Base-by-base conservation (phyloP, 2,797 vertebrate species). In the Peromyscus eremicus region DNA sequence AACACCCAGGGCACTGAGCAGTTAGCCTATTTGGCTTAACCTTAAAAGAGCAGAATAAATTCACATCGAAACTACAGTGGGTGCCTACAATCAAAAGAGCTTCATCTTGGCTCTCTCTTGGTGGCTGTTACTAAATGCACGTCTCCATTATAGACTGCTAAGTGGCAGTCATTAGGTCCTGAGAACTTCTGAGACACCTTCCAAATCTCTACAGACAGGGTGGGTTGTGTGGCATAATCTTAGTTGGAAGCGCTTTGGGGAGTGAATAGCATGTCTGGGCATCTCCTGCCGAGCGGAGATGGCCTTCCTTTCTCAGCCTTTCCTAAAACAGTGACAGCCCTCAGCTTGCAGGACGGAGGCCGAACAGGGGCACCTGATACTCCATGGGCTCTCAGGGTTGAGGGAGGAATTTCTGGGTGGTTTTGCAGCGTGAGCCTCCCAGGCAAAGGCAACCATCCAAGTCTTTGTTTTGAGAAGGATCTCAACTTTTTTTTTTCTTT, bases 361-460 rank as follows among this genome's bases (percentile, higher is more conserved):
- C 60, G 37, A 21, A 6, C 76, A 3, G 46, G 0, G 2, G 49
- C 21, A 0, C 32, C 13, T 1, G 8, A 5, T 8, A 6, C 46
- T 11, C 32, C 1, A 2, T 0, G 25, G 46, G 13, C 19, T 5
- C 49, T 86, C n/a, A 5, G 0, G 43, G 2, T 17, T 23, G 0
- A 43, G 10, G 11, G 23, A 57, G 27, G 0, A 9, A 43, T 68
- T 55, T 66, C 8, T 82, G 29, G 94, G 64, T 29, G 60, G 23
- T 8, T 70, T 16, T 73, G 4, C 34, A 21, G 5, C 7, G 27
- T 19, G 60, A 75, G 25, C n/a, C 43, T 52, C 60, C 71, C 52
- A 23, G 8, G 60, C 46, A 79, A 62, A 80, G n/a, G 23, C 66
- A 92, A 14, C 32, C 43, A 32, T 75, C 25, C 0, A 4, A 8